Base-by-base conservation (phyloP, 2,113 vertebrate species). In the Pandion haliaetus region DNA sequence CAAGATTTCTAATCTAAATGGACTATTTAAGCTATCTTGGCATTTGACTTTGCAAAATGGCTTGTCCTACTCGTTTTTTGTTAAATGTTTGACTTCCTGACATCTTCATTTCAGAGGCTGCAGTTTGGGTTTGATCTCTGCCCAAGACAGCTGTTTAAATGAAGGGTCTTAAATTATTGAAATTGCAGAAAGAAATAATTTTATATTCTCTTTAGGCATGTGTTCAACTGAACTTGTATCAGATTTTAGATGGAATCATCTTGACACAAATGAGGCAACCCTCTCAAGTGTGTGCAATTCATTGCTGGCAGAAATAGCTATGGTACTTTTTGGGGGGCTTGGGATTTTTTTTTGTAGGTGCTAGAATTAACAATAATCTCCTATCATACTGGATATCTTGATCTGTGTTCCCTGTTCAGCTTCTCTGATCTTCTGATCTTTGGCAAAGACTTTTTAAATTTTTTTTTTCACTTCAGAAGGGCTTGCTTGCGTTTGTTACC, bases 61-160 rank as follows among this genome's bases (percentile, higher is more conserved):
- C 45, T 55, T 86, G 67, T 47, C 65, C 45, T 44, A 13, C 65
- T 63, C 32, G 2, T 55, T 71, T 80, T 72, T 62, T 71, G 45
- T 86, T 90, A 52, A 70, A 58, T 32, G 8, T 82, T 92, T 82
- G 79, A 65, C 71, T 94, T 82, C 40, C 77, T 59, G 66, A 82
- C 63, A 28, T 79, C 61, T 71, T 91, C 24, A 2, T 81, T 93
- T 82, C 91, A 88, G 77, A 74, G 61, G 77, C 70, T 87, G 81
- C 77, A 84, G 5, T 82, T 89, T 91, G 62, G 66, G 32, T 91
- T 95, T 95, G 81, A 57, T 89, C 81, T 82, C 84, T 87, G 49
- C 61, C 74, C 73, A 50, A 79, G 81, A 45, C 29, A 67, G 36
- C 81, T 12, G 32, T 67, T 93, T 58, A 84, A 89, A 65, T n/a